phyloP scores from a whole-genome alignment of 2,888 invertebrate species.

The Pegoplata infirma region DNA sequence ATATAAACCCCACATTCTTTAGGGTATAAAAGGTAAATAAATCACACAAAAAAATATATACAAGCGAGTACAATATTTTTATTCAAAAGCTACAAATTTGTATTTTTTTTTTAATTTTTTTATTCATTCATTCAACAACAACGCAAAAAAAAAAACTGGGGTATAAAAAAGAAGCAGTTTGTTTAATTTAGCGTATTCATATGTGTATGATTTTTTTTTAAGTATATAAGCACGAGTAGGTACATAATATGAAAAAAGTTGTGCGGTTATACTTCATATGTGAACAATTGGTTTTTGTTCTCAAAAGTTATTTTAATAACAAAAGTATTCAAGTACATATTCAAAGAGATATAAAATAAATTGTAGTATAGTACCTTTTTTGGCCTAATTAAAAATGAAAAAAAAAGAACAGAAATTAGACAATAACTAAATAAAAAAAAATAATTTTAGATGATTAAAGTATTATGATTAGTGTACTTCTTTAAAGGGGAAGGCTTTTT shows the following conservation, averaged over 20 bases:
- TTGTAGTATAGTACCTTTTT: neutral
- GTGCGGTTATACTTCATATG: no score
- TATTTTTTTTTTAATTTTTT: constrained; percentile 1
- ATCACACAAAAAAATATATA: neutral
- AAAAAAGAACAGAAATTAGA: no score
- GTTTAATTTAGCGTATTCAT: constrained; percentile 54
- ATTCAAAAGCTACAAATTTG: constrained; percentile 7
- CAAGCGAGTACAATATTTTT: constrained; percentile 1
- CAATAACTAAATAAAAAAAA: no score
- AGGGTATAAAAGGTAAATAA: neutral
- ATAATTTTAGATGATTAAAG: no score
- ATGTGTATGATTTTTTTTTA: constrained; percentile 8
- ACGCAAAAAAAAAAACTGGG: no score
- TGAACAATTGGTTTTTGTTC: constrained; percentile 19
- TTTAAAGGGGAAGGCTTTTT: no score
- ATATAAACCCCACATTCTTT: no score
- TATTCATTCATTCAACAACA: constrained; percentile 3
- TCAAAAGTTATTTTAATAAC: constrained; percentile 37
- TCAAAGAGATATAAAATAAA: neutral
- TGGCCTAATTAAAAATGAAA: neutral
- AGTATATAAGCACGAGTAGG: neutral
- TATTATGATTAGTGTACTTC: no score
- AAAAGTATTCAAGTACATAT: constrained; percentile 34
- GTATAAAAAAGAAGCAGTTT: constrained; percentile 23
- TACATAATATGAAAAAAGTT: no score